Conservation (phyloP, 2,797 vertebrate species). For the Tarsius wallacei region DNA sequence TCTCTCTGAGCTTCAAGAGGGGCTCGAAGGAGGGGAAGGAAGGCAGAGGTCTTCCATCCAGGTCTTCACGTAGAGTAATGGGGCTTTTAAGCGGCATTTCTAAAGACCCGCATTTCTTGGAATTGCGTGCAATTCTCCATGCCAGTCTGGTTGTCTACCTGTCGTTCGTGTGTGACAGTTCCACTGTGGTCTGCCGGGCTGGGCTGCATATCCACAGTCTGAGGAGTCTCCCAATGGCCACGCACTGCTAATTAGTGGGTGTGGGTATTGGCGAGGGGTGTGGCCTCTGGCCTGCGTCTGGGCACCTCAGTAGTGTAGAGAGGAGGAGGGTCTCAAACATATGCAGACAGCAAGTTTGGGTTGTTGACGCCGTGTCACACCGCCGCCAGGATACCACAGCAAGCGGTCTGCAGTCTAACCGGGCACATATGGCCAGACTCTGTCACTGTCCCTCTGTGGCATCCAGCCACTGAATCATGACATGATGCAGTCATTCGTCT, state of each 20-base stretch:
- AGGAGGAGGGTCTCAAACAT: slow-evolving; percentile 80
- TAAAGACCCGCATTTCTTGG: neutral
- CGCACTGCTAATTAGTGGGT: slow-evolving; percentile 91
- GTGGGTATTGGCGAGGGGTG: slow-evolving; percentile 89
- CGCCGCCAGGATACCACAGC: slow-evolving; percentile 78
- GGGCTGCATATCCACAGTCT: slow-evolving; percentile 86
- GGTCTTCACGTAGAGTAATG: neutral
- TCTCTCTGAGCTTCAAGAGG: slow-evolving; percentile 51
- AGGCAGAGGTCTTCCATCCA: neutral
- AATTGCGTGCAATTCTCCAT: neutral
- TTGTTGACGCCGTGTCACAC: slow-evolving; percentile 89
- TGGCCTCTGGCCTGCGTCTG: slow-evolving; percentile 73
- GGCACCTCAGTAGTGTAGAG: slow-evolving; percentile 84
- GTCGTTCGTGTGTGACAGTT: slow-evolving; percentile 59
- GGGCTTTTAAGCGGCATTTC: slow-evolving; percentile 38
- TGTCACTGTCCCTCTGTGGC: slow-evolving; percentile 73
- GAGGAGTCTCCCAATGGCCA: slow-evolving; percentile 88
- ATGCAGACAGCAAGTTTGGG: slow-evolving; percentile 86
- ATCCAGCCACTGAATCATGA: slow-evolving; percentile 48
- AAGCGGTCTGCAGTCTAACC: slow-evolving; percentile 84
- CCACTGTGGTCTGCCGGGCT: slow-evolving; percentile 55
- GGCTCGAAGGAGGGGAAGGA: neutral
- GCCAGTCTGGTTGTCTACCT: neutral
- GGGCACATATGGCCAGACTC: slow-evolving; percentile 45
- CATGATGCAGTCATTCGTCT: slow-evolving; percentile 74